A percentile compares a stretch with the other conserved stretches of the same genome.
phyloP scores from a whole-genome alignment of 2,797 vertebrate species.

The Channa striata region DNA sequence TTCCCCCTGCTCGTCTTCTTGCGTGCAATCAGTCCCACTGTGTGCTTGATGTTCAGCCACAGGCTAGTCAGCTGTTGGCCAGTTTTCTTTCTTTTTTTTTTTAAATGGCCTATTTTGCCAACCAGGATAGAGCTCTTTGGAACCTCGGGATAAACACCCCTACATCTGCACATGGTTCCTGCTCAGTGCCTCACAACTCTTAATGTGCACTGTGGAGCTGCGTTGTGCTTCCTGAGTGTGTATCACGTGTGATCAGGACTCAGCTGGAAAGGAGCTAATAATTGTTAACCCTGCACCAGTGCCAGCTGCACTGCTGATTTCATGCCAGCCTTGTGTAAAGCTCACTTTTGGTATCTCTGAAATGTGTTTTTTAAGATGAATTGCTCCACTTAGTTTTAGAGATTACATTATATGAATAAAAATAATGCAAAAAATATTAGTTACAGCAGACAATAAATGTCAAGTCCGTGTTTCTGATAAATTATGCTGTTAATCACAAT shows the following conservation, averaged over 20 bases:
- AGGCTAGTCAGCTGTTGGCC: constrained; percentile 78
- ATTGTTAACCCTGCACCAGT: constrained; percentile 13
- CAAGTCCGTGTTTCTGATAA: not conserved
- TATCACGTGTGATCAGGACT: constrained; percentile 10
- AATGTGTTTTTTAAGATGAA: not conserved
- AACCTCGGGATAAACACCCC: constrained; percentile 67
- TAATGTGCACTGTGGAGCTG: constrained; percentile 23
- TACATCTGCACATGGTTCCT: constrained; percentile 47
- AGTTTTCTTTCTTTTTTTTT: constrained; percentile 46
- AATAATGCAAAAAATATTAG: too few relatives aligned
- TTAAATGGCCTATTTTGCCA: constrained; percentile 75
- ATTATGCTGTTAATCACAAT: not conserved
- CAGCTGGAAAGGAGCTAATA: constrained; percentile 40
- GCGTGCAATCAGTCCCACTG: constrained; percentile 56
- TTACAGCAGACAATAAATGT: not conserved
- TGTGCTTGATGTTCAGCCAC: constrained; percentile 74
- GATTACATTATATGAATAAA: not conserved
- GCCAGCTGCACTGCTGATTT: constrained; percentile 41
- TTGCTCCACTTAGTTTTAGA: not conserved
- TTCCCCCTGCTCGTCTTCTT: constrained; percentile 40
- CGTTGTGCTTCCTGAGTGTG: constrained; percentile 12
- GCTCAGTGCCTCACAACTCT: constrained; percentile 37
- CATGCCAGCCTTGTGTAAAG: constrained; percentile 13
- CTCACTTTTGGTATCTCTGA: not conserved
- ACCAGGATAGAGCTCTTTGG: constrained; percentile 53